Evolutionary conservation across 1,140 invertebrate species (phyloP).

Genomic region (Cyphomyrmex costatus): DNA sequence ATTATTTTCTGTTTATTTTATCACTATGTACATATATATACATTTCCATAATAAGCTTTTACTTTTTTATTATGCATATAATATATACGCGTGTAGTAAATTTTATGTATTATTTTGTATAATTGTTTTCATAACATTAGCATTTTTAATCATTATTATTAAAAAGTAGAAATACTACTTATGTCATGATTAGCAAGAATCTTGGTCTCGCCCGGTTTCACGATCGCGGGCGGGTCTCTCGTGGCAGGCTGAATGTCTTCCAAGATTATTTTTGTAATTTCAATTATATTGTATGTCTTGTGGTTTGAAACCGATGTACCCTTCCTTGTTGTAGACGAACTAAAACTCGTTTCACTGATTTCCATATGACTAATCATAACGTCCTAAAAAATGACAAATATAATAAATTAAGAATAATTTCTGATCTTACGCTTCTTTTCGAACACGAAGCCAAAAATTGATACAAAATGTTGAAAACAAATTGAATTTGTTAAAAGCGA

Average conservation of each 20-base stretch:
- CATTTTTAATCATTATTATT: constrained; percentile 1
- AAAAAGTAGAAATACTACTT: not conserved
- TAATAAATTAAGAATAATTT: not conserved
- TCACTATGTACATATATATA: not conserved
- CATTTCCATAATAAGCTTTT: not conserved
- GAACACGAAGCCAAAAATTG: not conserved
- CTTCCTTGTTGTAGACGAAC: constrained; percentile 73
- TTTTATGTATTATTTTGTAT: constrained; percentile 9
- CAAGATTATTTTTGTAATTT: constrained; percentile 73
- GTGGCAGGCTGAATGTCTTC: constrained; percentile 63
- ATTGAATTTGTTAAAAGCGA: not conserved
- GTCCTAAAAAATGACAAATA: too few species aligned
- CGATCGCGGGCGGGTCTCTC: constrained; percentile 23
- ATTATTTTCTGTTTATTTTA: not conserved
- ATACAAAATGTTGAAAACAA: not conserved
- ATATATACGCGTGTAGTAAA: not conserved
- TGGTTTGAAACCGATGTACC: constrained; percentile 66
- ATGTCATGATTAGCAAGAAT: constrained; percentile 48
- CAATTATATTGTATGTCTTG: constrained; percentile 68
- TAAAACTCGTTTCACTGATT: constrained; percentile 75
- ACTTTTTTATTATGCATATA: not conserved
- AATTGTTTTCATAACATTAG: not conserved
- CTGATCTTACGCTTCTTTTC: not conserved
- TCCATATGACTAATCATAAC: constrained; percentile 68
- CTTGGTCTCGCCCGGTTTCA: constrained; percentile 22